A percentile compares a stretch with the other conserved stretches of the same genome.
phyloP scores from a whole-genome alignment of 2,888 invertebrate species.

The Stenodema calcarata region DNA sequence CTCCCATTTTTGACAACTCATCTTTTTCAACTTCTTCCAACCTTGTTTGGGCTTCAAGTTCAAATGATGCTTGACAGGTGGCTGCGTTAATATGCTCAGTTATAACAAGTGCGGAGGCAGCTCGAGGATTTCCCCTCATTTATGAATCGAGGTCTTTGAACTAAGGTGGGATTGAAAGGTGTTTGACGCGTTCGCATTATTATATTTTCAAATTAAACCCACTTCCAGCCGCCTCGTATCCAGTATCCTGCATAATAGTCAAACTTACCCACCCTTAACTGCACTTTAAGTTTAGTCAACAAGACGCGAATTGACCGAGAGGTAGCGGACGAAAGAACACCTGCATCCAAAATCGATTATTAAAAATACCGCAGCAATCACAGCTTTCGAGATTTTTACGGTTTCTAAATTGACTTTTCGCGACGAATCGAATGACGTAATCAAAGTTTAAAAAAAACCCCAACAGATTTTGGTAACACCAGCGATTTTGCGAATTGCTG shows the following conservation, averaged over 20 bases:
- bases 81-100: not conserved
- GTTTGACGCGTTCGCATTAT: not conserved
- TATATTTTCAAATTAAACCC: not conserved
- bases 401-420: no score
- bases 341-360: no score
- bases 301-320: not conserved
- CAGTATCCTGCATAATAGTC: not conserved
- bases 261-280: not conserved
- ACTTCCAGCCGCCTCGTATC: not conserved
- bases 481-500: no score
- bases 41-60: not conserved
- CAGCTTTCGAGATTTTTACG: no score
- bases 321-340: no score
- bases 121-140: not conserved
- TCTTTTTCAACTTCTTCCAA: not conserved
- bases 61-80: not conserved
- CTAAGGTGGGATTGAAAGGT: constrained; percentile 1
- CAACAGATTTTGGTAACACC: no score
- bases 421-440: no score
- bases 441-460: no score
- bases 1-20: not conserved
- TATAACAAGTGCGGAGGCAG: constrained; percentile 7
- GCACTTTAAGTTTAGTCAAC: not conserved
- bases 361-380: no score
- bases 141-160: not conserved